phyloP scores from a whole-genome alignment of 2,888 invertebrate species.

The Chironomus tentans region DNA sequence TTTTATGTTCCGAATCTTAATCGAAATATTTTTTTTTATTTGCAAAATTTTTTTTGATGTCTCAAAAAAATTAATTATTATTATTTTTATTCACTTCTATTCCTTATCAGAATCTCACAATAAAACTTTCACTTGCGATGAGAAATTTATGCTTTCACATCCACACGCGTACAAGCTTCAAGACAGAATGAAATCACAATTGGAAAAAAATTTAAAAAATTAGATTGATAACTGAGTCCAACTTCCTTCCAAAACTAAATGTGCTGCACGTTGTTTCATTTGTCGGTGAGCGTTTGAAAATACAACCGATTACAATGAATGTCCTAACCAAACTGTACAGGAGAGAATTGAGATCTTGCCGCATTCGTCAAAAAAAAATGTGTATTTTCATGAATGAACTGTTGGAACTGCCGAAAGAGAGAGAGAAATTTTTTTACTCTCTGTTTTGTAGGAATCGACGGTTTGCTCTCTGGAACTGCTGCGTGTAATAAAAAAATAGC shows the following conservation, averaged over 20 bases:
- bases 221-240: neutral
- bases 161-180: conserved; percentile 7
- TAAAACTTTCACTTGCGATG: too few relatives aligned
- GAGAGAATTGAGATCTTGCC: neutral
- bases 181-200: neutral
- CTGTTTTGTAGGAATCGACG: neutral
- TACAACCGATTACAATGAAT: conserved; percentile 5
- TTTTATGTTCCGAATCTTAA: neutral
- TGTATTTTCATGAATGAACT: neutral
- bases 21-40: neutral
- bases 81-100: neutral
- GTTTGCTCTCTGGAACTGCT: neutral
- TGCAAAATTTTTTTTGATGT: neutral
- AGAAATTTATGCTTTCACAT: neutral
- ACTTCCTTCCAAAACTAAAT: neutral
- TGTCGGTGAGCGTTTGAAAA: conserved; percentile 6
- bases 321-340: neutral
- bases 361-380: neutral
- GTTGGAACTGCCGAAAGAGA: neutral
- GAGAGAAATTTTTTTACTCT: neutral
- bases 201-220: neutral
- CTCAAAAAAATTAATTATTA: neutral
- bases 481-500: neutral
- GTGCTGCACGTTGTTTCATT: conserved; percentile 18
- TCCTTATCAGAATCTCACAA: too few relatives aligned